Evolutionary conservation across 2,113 vertebrate genomes (phyloP).

Genomic region (Centropus unirufus): DNA sequence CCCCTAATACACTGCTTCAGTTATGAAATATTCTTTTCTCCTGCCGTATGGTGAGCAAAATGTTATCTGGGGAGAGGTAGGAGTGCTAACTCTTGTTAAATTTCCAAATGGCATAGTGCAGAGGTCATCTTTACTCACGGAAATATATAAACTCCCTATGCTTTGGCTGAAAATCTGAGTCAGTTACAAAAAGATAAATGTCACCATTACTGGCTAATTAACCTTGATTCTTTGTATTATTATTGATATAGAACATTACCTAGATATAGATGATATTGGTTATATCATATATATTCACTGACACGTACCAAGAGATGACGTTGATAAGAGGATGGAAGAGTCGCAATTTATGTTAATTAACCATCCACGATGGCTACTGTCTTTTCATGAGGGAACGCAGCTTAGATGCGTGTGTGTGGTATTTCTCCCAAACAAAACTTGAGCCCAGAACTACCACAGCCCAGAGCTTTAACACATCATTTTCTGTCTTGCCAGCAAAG

Average conservation of each 20-base stretch:
- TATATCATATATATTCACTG: neutral
- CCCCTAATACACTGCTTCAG: neutral
- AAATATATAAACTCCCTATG: neutral
- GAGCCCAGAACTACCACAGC: neutral
- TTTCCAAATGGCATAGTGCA: neutral
- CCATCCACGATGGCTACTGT: neutral
- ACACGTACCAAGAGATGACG: neutral
- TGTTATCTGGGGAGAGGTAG: neutral
- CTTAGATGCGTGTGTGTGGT: neutral
- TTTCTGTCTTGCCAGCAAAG: neutral
- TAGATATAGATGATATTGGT: neutral
- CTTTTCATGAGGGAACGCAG: neutral
- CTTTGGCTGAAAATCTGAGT: neutral
- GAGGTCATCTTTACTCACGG: neutral
- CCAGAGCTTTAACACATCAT: neutral
- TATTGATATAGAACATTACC: neutral
- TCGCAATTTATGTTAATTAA: neutral
- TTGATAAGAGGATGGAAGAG: neutral
- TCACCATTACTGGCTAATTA: neutral
- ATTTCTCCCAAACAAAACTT: neutral
- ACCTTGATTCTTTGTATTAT: neutral
- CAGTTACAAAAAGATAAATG: neutral
- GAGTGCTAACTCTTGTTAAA: neutral
- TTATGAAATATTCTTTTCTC: neutral
- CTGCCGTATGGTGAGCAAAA: neutral